Base-by-base conservation (phyloP, 2,113 vertebrate genomes). In the Oryzias melastigma region DNA sequence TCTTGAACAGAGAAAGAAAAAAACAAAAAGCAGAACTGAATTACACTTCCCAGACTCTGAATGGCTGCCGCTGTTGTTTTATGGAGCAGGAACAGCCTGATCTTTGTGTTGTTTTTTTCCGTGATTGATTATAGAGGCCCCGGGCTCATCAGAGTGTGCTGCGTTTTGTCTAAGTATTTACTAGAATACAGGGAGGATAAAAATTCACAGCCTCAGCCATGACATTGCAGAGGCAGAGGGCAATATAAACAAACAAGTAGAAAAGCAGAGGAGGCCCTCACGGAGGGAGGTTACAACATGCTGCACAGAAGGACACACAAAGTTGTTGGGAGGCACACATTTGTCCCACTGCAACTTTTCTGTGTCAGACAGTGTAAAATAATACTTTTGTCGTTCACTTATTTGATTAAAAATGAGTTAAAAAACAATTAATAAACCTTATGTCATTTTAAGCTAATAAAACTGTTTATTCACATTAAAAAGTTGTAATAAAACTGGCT, bases 111-210 rank as follows among this genome's bases (percentile, higher is more conserved):
- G 88, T 85, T 88, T 80, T 81, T 77, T 58, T 64, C 56, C 77
- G 35, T 90, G 87, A 91, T 91, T 87, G 90, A 92, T 90, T 82
- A 81, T 80, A 76, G 73, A 62, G 81, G 84, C 86, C 84, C 75
- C 71, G 61, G 80, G 81, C 87, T 83, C 69, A 73, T 83, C 62
- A 35, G 56, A 78, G 84, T 68, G 71, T 40, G 62, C 46, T 52
- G 75, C 77, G 60, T 86, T 81, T 84, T 84, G 84, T 86, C 75
- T 62, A 81, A 87, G 78, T 83, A 73, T 91, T 90, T 90, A 88
- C 84, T 78, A 69, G 79, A 83, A 88, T 78, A 83, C 82, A 82
- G 75, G 68, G 81, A 83, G 82, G 85, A 90, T 88, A 85, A 86
- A 87, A 88, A 87, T 78, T 85, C 85, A 72, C 84, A 78, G 75